Percentiles rank a stretch among this genome's conserved stretches.
Conservation (phyloP, 2,113 vertebrate species). For the Ochotona princeps region DNA sequence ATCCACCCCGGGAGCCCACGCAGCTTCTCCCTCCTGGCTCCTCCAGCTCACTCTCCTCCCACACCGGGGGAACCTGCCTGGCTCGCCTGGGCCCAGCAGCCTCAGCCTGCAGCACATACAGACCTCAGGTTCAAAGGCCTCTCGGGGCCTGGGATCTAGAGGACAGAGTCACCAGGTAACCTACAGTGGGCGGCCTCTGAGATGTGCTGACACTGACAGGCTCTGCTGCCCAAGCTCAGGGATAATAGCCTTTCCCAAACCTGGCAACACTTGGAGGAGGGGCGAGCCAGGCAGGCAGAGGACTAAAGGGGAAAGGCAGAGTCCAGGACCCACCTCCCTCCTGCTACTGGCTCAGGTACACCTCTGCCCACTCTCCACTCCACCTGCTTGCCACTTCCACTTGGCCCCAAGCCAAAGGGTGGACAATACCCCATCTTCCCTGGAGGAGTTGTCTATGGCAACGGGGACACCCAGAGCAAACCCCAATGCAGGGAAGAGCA, state of each 20-base stretch:
- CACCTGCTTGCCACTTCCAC: too few species aligned
- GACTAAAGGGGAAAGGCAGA: background rate
- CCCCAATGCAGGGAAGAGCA: background rate
- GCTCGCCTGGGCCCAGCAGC: background rate
- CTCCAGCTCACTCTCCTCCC: background rate
- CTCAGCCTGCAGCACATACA: background rate
- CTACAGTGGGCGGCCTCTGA: background rate
- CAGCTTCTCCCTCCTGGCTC: background rate
- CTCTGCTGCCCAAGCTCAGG: background rate
- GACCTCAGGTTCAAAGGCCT: background rate
- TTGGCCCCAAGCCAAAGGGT: background rate
- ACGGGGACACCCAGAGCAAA: background rate
- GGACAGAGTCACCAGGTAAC: background rate
- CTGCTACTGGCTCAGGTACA: background rate
- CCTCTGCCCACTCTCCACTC: background rate
- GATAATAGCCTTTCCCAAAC: background rate
- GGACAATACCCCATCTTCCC: background rate
- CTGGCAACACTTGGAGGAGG: background rate
- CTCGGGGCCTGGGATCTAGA: background rate
- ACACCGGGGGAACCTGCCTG: rapidly evolving
- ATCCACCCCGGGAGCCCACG: background rate
- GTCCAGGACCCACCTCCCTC: background rate
- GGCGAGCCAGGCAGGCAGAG: background rate
- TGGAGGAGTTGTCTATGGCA: background rate
- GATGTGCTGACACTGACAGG: background rate